These are phyloP conservation scores for Pherbina coryleti DNA, from an alignment of 2,888 invertebrate genomes.

Conservation along the genomic window DNA sequence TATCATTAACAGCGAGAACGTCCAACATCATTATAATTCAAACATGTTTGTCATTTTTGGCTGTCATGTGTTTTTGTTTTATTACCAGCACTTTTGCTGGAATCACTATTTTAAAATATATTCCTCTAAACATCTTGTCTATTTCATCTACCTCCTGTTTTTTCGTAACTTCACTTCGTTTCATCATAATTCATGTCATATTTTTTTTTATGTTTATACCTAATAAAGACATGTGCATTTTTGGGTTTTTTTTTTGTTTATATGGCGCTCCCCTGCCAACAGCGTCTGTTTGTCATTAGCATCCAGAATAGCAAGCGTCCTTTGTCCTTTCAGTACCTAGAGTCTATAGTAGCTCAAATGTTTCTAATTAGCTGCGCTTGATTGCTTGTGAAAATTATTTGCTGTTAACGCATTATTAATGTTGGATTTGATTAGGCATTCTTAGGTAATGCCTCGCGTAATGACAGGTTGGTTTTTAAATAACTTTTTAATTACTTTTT, in stretches of 20 bases:
- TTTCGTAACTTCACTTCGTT: neutral
- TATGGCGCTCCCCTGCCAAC: neutral
- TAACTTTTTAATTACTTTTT: neutral
- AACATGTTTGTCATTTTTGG: neutral
- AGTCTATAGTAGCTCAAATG: neutral
- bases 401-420: neutral
- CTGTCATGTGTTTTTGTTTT: constrained; percentile 23
- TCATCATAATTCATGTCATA: neutral
- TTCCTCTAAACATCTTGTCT: neutral
- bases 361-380: constrained; percentile 14
- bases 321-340: neutral
- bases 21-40: neutral
- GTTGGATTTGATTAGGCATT: neutral
- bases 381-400: neutral
- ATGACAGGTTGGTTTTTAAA: neutral
- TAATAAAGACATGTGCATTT: constrained; percentile 9
- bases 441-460: neutral
- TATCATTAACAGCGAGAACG: neutral
- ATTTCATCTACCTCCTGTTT: neutral
- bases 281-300: constrained; percentile 5
- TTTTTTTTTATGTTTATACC: neutral
- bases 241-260: too few species aligned
- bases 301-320: neutral
- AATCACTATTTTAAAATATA: too few species aligned
- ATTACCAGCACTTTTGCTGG: neutral